Evolutionary conservation across 2,113 vertebrate species (phyloP).

Genomic region (Oreochromis tanganicae): DNA sequence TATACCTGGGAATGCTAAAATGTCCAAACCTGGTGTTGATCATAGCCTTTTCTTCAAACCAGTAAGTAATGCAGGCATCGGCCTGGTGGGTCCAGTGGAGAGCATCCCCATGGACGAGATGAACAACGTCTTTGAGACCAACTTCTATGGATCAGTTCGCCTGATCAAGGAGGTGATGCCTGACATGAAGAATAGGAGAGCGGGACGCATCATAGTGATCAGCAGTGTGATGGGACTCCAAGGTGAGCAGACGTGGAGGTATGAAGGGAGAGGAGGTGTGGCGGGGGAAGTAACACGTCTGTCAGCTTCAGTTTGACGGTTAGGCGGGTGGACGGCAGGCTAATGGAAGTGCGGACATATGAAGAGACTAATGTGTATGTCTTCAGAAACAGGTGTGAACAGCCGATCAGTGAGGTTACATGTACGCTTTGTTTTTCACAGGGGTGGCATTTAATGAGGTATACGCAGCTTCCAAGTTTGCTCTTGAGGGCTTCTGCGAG

Average conservation of each 20-base stretch:
- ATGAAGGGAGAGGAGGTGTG: background rate
- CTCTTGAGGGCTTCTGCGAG: slow-evolving; percentile 76
- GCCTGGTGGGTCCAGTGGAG: slow-evolving; percentile 73
- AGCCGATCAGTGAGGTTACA: background rate
- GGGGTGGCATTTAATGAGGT: slow-evolving; percentile 73
- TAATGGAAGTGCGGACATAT: background rate
- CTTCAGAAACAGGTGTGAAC: background rate
- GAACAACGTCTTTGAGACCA: slow-evolving; percentile 75
- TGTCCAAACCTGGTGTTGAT: background rate
- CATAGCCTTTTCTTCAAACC: background rate
- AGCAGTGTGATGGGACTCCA: slow-evolving; percentile 77
- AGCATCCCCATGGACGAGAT: slow-evolving; percentile 72
- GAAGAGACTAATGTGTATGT: background rate
- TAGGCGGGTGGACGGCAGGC: background rate
- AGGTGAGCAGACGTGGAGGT: slow-evolving; percentile 36
- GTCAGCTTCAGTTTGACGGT: background rate
- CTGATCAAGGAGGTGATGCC: slow-evolving; percentile 77
- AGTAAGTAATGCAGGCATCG: slow-evolving; percentile 75
- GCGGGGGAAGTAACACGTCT: background rate
- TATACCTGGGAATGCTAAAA: background rate
- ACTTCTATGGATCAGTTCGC: slow-evolving; percentile 71
- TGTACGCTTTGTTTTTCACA: background rate
- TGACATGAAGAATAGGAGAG: slow-evolving; percentile 70
- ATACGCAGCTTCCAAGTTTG: slow-evolving; percentile 75
- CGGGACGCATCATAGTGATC: slow-evolving; percentile 71